A percentile compares a stretch with the other conserved stretches of the same genome.
Conservation (phyloP, 2,888 invertebrate species). For the Abscondita cerata region DNA sequence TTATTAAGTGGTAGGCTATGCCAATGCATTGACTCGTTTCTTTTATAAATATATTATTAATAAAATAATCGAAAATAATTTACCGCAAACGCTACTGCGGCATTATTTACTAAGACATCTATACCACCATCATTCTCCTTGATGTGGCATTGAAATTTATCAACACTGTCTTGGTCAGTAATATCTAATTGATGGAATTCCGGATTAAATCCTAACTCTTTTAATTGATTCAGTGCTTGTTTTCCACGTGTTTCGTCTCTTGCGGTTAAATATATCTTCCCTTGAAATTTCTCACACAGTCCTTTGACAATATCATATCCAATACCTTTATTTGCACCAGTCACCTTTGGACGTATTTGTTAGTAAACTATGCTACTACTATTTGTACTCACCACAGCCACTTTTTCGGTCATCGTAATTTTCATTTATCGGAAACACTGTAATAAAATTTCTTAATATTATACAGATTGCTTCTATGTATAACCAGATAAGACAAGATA, state of each 20-base stretch:
- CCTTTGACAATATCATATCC: slow-evolving; percentile 72
- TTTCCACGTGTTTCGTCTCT: slow-evolving; percentile 65
- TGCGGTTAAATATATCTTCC: slow-evolving; percentile 73
- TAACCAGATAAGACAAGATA: too few species aligned
- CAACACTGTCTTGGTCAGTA: slow-evolving; percentile 65
- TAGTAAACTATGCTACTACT: too few species aligned
- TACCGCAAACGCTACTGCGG: slow-evolving; percentile 23
- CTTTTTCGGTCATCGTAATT: background rate
- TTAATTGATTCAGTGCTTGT: slow-evolving; percentile 65
- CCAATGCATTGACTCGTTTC: too few species aligned
- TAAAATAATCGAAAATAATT: too few species aligned
- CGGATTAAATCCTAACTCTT: slow-evolving; percentile 63
- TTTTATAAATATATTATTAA: too few species aligned
- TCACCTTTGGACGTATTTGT: too few species aligned
- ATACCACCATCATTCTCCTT: slow-evolving; percentile 69
- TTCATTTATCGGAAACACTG: too few species aligned
- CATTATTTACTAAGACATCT: slow-evolving; percentile 71
- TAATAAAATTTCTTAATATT: too few species aligned
- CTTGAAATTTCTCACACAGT: slow-evolving; percentile 70
- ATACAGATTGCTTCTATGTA: too few species aligned
- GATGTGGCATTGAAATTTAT: slow-evolving; percentile 65
- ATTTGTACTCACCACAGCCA: background rate
- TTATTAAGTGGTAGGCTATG: too few species aligned
- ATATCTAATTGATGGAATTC: slow-evolving; percentile 75
- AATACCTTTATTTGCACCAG: slow-evolving; percentile 75